Evolutionary conservation across 2,113 vertebrate species (phyloP), one percentile per base, ranked within the genome.

Genomic region (Centropus unirufus): DNA sequence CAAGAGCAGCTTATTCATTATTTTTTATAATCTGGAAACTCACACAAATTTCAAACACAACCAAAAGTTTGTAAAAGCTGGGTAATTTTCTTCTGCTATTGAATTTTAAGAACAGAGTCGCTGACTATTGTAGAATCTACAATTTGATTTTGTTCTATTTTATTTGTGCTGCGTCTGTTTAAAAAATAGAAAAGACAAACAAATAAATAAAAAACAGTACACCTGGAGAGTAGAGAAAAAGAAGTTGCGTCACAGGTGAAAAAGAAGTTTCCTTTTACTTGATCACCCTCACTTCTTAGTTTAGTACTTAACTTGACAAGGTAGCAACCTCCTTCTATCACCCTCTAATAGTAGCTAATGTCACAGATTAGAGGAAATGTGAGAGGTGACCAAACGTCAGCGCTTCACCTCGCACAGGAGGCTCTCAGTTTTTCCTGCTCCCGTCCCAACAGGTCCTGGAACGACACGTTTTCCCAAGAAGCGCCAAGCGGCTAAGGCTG

Each of bases 401-500:
- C 2, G 1, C 21, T 72, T 68, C 1, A 0, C 42, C 64, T 69
- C 12, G 5, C 32, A 27, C 8, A 8, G 67, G 21, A 87, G 49
- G 14, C 24, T 64, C 66, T 46, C 46, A 26, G 18, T 11, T 42
- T 47, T 4, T 11, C 46, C 6, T 3, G 9, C 8, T 63, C 21
- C 27, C 20, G 8, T 44, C 46, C 54, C 36, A 47, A 12, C 15
- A 32, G 34, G 11, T 61, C 67, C n/a, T 12, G 17, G 17, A 15
- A 12, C 0, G 15, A 9, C 18, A 32, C 1, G 1, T 11, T 32
- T 59, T 15, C 40, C 27, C 2, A 5, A 23, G 29, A 34, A 75
- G 40, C 69, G 26, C 19, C 67, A 26, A 40, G 22, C 44, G 44
- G 44, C 44, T 8, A 14, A 15, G 16, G 42, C 11, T 14, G 36